phyloP scores from a whole-genome alignment of 2,113 vertebrate species.

The Actenoides lindsayi region DNA sequence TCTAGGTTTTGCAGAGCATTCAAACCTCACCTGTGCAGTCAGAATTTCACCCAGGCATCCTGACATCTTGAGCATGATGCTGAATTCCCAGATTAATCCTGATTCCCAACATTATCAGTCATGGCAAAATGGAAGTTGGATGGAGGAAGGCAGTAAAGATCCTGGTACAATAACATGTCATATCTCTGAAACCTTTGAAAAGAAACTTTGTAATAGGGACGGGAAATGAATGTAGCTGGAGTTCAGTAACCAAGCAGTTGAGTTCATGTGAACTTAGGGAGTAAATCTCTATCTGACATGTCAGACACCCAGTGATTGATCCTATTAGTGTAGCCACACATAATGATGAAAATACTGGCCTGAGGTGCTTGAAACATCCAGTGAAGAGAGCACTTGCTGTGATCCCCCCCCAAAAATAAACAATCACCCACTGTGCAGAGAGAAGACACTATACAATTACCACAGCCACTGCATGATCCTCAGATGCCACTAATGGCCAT shows the following conservation, averaged over 20 bases:
- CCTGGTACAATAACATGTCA: rapidly evolving
- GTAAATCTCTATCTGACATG: background rate
- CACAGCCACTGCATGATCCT: rapidly evolving
- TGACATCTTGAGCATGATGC: background rate
- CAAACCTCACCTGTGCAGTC: rapidly evolving
- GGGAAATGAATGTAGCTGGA: background rate
- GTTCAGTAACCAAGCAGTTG: background rate
- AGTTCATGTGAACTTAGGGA: background rate
- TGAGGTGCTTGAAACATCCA: background rate
- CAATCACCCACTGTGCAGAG: background rate
- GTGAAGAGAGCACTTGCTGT: background rate
- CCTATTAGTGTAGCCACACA: background rate
- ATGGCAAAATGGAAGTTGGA: background rate
- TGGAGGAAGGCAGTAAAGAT: background rate
- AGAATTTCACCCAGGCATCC: background rate
- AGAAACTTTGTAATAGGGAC: background rate
- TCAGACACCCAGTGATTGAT: background rate
- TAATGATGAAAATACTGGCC: background rate
- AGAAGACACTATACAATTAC: background rate
- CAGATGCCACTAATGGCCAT: background rate
- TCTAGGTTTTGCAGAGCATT: background rate
- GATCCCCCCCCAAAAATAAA: background rate
- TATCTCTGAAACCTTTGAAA: background rate
- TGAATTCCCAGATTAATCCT: background rate
- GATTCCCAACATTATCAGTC: background rate